A percentile compares a stretch with the other conserved stretches of the same genome.
These are phyloP conservation scores for Cassiopea xamachana DNA, from an alignment of 30 jellyfish, hydroid and myxozoan species.

Conservation along the genomic window DNA sequence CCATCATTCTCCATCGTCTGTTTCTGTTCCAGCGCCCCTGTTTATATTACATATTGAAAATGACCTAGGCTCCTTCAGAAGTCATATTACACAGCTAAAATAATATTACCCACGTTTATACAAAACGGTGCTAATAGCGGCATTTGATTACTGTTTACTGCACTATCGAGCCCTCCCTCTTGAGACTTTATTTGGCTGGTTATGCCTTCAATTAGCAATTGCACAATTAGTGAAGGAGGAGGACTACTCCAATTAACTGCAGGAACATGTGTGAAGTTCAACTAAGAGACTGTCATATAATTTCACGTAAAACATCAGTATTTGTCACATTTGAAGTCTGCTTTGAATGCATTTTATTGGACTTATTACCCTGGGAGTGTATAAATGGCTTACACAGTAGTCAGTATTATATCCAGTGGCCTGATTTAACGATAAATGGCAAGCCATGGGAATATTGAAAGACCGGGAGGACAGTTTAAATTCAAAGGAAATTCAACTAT, in stretches of 20 bases:
- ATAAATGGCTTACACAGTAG: background rate
- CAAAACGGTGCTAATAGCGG: conserved; percentile 23
- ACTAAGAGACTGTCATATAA: background rate
- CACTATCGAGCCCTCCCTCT: conserved; percentile 14
- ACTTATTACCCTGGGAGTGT: background rate
- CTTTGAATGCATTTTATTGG: background rate
- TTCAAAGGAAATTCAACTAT: background rate
- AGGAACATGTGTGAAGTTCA: background rate
- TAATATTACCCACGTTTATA: background rate
- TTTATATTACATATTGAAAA: background rate
- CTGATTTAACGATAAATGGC: background rate
- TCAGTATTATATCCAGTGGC: background rate
- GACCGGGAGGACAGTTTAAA: background rate
- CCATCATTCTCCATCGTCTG: too few species aligned
- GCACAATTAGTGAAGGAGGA: background rate
- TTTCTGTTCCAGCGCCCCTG: background rate
- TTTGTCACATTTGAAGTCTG: background rate
- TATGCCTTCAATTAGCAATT: conserved; percentile 10
- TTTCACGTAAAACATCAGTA: background rate
- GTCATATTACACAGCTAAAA: background rate
- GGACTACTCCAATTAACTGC: background rate
- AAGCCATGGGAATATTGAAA: background rate
- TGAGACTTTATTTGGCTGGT: conserved; percentile 15
- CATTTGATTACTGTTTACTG: background rate
- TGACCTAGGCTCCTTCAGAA: background rate